Conservation (phyloP, 2,113 vertebrate genomes). For the Lophochroa leadbeateri region DNA sequence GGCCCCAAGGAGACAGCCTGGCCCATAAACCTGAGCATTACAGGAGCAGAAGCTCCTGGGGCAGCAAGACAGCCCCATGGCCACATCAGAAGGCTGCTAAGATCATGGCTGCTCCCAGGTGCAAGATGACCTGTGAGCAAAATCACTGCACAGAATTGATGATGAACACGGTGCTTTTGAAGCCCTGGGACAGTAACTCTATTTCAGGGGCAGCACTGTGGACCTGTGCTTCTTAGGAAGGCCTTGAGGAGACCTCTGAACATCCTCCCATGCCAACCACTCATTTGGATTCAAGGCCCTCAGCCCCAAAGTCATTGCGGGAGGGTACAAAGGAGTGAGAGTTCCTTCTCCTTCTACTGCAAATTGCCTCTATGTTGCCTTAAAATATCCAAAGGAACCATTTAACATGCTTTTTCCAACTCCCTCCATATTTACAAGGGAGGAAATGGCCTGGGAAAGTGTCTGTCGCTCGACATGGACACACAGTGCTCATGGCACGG, state of each 20-base stretch:
- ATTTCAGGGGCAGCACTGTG: neutral
- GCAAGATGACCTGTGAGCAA: neutral
- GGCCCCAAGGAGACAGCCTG: neutral
- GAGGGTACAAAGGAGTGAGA: neutral
- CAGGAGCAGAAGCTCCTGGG: neutral
- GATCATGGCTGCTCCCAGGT: neutral
- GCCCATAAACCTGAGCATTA: neutral
- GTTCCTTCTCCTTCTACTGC: neutral
- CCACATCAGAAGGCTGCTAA: neutral
- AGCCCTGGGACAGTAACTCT: neutral
- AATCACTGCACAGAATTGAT: neutral
- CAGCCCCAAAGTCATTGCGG: neutral
- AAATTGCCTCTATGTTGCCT: neutral
- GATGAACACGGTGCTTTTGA: neutral
- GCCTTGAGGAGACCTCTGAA: neutral
- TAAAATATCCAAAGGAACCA: neutral
- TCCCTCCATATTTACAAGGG: neutral
- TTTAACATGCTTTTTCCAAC: neutral
- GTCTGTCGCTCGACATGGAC: neutral
- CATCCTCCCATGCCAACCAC: neutral
- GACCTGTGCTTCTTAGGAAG: neutral
- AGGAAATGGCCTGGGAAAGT: neutral
- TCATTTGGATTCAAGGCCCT: neutral
- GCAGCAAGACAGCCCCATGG: neutral
- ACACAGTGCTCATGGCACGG: rapidly evolving